Evolutionary conservation across 2,888 invertebrate species (phyloP), one percentile per base, ranked within the genome.

Genomic region (Doris montereyensis): DNA sequence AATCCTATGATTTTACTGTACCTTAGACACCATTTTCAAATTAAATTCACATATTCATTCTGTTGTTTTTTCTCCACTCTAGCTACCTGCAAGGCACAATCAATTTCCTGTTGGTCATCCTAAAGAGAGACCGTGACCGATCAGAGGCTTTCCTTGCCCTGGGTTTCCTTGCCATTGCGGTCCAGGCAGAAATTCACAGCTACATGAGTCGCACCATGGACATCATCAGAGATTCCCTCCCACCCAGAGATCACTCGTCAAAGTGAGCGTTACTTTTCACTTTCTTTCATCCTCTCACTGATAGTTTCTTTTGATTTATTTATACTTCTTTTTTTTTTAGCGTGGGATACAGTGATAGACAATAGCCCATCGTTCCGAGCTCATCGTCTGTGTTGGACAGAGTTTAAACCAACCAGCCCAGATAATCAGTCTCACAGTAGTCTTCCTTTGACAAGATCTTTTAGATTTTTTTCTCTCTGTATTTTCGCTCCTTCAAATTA

Each of bases 71-170:
- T n/a, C n/a, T n/a, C n/a, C n/a, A n/a, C n/a, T n/a, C n/a, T 84
- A 91, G 91, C 60, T 89, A 89, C 81, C 83, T 91, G 28, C 86
- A 86, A 8, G 89, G 90, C 41, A 88, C 96, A 0, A 95, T 98
- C 92, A 93, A 93, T 83, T 96, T 97, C 91, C 92, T 98, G 78
- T 92, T 97, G 71, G 92, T 93, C 26, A 95, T 95, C 41, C 91
- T 98, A 73, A 88, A 87, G 84, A 84, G 87, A 21, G 94, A 95
- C 65, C 95, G 95, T 86, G 97, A 97, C 89, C 94, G 95, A 80
- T 95, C 95, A 71, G 94, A 95, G 88, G 97, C 97, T 0, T 98
- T 97, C 88, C 95, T 96, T 26, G 96, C 98, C 1, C 94, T 98
- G 68, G 98, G 98, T 0, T 93, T 97, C 17, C 94, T 98, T 87